phyloP scores from a whole-genome alignment of 2,113 vertebrate species.

The Amazona vittata region DNA sequence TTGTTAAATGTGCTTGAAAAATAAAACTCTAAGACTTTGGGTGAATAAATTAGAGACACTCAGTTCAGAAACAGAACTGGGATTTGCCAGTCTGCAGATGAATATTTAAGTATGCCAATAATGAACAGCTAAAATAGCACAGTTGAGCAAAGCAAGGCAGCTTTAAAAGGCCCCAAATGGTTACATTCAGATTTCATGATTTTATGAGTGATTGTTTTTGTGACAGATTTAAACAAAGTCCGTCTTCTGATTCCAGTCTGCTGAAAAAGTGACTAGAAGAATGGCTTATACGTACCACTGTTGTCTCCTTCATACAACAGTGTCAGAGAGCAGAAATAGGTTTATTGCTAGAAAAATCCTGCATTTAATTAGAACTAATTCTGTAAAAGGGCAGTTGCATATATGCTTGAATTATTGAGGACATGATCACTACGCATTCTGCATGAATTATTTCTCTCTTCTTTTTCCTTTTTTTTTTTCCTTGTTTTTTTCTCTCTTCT shows the following conservation, averaged over 20 bases:
- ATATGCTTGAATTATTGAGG: not conserved
- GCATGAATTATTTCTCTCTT: not conserved
- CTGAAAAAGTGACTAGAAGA: not conserved
- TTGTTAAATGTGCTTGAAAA: not conserved
- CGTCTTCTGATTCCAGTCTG: not conserved
- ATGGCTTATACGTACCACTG: not conserved
- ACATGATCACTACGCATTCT: not conserved
- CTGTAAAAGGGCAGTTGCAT: not conserved
- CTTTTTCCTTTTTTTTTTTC: not conserved
- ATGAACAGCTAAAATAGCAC: not conserved
- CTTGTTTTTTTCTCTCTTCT: not conserved
- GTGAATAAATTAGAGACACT: not conserved
- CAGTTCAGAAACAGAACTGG: not conserved
- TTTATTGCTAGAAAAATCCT: not conserved
- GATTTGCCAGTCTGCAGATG: conserved; percentile 32
- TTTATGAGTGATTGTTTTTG: conserved; percentile 33
- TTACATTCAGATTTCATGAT: not conserved
- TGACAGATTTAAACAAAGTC: conserved; percentile 16
- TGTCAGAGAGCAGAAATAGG: not conserved
- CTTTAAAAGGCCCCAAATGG: not conserved
- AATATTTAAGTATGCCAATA: conserved; percentile 14
- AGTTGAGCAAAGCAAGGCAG: not conserved
- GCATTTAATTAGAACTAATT: not conserved
- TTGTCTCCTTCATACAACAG: not conserved
- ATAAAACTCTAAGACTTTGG: not conserved